A percentile compares a stretch with the other conserved stretches of the same genome.
Conservation (phyloP, 2,113 vertebrate species). For the Paraplagusia blochii region DNA sequence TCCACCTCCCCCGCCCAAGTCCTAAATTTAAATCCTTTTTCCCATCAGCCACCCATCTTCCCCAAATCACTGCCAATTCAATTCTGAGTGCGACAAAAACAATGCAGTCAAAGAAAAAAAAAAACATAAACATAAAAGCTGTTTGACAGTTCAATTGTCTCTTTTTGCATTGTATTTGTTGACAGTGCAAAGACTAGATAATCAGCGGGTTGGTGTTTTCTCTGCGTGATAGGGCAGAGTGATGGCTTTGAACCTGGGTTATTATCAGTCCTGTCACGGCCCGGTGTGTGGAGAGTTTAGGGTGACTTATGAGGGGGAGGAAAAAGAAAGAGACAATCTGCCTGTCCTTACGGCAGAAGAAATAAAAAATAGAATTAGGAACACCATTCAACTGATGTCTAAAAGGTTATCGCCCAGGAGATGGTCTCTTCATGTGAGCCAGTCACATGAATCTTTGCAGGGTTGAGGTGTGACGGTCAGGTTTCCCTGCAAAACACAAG, state of each 20-base stretch:
- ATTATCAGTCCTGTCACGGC: slow-evolving; percentile 69
- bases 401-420: slow-evolving; percentile 73
- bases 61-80: slow-evolving; percentile 54
- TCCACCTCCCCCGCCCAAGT: slow-evolving; percentile 59
- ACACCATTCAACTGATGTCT: slow-evolving; percentile 98
- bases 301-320: slow-evolving; percentile 41
- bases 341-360: slow-evolving; percentile 78
- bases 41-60: slow-evolving; percentile 43
- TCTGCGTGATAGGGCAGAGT: slow-evolving; percentile 61
- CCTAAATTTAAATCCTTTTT: slow-evolving; percentile 66
- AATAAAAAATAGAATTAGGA: slow-evolving; percentile 80
- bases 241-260: slow-evolving; percentile 84
- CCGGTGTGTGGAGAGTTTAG: slow-evolving; percentile 61
- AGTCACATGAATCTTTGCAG: slow-evolving; percentile 88
- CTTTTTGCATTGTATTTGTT: slow-evolving; percentile 71
- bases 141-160: slow-evolving; percentile 68
- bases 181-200: slow-evolving; percentile 76
- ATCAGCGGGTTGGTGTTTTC: slow-evolving; percentile 68
- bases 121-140: slow-evolving; percentile 41
- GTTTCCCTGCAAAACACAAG: slow-evolving; percentile 75
- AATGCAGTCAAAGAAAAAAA: slow-evolving; percentile 53
- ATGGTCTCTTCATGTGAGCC: slow-evolving; percentile 88
- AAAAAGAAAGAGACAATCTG: slow-evolving; percentile 67
- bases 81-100: slow-evolving; percentile 61
- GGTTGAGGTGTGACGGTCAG: slow-evolving; percentile 80